Evolutionary conservation across 2,113 vertebrate species (phyloP), one percentile per base, ranked within the genome.

Genomic region (Triplophysa dalaica): DNA sequence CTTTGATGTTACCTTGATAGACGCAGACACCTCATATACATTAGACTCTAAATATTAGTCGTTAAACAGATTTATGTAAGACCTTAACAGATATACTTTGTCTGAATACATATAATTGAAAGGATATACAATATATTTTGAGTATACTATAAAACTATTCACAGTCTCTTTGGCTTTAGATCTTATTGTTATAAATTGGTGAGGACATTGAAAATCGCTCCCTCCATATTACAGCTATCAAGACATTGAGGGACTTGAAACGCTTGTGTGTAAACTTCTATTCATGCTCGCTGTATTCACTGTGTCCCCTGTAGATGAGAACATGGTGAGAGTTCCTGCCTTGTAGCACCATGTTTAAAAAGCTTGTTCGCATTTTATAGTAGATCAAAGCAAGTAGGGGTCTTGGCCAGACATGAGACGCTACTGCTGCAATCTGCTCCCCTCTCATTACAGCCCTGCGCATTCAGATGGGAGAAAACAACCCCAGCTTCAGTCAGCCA

Each of bases 391-490:
- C 87, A 86, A 85, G 83, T 21, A 54, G 78, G 86, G 86, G 85
- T 86, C 88, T 91, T 92, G 91, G 92, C 90, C 81, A 85, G 90
- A 90, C 88, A 91, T 92, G 87, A 92, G 90, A 90, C 82, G 76
- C 50, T 78, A 79, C 83, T 85, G 82, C 84, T 84, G 84, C 87
- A 90, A 90, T 90, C 89, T 90, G 90, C 82, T 90, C 86, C 82
- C 84, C 84, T 88, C 85, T 91, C 89, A 85, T 81, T 87, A 85
- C 85, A 52, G 69, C 38, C 76, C 43, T 43, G 62, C 62, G 2
- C 62, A 63, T 70, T 58, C 58, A 54, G 65, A 78, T 29, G 41
- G 62, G 33, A 14, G 62, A 76, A 82, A 83, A 88, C 87, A 88
- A 86, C 83, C 82, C 68, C 76, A 74, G 82, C 68, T 77, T 78